These are phyloP conservation scores for Philypnodon macrostomus DNA, from an alignment of 2,797 vertebrate genomes.

Conservation along the genomic window DNA sequence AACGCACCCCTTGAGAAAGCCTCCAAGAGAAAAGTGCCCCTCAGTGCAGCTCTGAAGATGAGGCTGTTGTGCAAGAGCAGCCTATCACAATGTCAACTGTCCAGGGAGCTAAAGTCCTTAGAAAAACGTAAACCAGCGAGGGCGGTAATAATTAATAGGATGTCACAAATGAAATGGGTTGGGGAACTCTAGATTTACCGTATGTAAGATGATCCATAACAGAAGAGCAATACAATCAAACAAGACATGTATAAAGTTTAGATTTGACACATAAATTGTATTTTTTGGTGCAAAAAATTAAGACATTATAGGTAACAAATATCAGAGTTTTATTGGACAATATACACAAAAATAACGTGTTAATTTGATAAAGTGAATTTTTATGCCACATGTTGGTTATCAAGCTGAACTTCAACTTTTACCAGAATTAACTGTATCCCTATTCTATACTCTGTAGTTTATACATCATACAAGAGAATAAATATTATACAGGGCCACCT, in stretches of 20 bases:
- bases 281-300: too few relatives aligned
- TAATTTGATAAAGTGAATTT: too few relatives aligned
- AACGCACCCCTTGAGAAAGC: too few relatives aligned
- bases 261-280: too few relatives aligned
- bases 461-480: not conserved
- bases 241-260: too few relatives aligned
- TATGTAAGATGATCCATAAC: too few relatives aligned
- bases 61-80: conserved; percentile 30
- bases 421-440: not conserved
- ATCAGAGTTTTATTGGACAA: conserved; percentile 7
- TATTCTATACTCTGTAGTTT: not conserved
- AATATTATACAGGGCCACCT: not conserved
- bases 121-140: not conserved
- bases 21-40: not conserved
- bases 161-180: too few relatives aligned
- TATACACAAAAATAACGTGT: too few relatives aligned
- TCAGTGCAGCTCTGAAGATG: not conserved
- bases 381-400: too few relatives aligned
- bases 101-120: conserved; percentile 45
- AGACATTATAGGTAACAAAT: not conserved
- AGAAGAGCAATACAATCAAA: too few relatives aligned
- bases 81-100: conserved; percentile 31
- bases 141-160: conserved; percentile 48
- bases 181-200: too few relatives aligned
- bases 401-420: not conserved